Evolutionary conservation across 2,113 vertebrate species (phyloP).

Genomic region (Ciconia stormi): DNA sequence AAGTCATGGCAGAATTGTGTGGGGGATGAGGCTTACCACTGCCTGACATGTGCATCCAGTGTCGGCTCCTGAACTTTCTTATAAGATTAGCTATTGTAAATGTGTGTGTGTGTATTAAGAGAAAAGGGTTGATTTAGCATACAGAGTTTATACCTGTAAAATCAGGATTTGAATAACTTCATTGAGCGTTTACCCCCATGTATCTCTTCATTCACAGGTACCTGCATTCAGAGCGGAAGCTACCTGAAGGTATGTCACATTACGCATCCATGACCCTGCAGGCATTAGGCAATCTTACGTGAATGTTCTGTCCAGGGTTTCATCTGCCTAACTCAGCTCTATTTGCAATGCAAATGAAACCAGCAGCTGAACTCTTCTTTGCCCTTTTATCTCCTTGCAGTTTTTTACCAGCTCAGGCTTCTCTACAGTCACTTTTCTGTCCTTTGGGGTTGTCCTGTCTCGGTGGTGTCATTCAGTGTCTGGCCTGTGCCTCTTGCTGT

Average conservation of each 20-base stretch:
- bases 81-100: background rate
- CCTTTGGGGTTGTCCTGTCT: background rate
- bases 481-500: background rate
- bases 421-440: background rate
- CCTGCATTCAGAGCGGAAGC: slow-evolving; percentile 53
- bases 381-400: background rate
- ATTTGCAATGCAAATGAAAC: slow-evolving; percentile 1
- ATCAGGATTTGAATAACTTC: background rate
- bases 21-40: background rate
- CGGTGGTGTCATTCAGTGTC: background rate
- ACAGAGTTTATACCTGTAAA: background rate
- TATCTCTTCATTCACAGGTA: slow-evolving; percentile 54
- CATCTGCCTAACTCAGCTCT: background rate
- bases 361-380: background rate
- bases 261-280: background rate
- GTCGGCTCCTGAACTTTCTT: background rate
- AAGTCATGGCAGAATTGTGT: background rate
- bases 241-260: slow-evolving; percentile 72
- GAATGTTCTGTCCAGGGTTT: background rate
- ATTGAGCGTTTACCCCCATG: background rate
- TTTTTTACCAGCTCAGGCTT: background rate
- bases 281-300: background rate
- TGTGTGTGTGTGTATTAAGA: background rate
- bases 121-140: background rate
- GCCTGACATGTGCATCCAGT: background rate